phyloP scores from a whole-genome alignment of 1,140 invertebrate genomes.

The Brachionus calyciflorus region DNA sequence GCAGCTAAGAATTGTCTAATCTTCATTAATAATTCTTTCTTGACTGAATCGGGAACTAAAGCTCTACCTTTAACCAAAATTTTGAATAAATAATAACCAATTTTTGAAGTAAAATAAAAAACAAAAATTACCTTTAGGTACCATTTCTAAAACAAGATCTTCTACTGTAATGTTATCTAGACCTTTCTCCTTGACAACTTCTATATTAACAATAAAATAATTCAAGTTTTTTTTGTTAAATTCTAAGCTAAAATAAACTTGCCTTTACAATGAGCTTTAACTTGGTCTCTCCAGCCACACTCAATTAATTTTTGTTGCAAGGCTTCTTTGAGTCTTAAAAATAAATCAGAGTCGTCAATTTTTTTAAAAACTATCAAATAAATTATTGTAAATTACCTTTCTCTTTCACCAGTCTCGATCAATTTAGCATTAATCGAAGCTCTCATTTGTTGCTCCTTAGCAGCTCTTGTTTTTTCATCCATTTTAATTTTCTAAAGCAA shows the following conservation, averaged over 20 bases:
- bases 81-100: no score
- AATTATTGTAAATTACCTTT: conserved; percentile 6
- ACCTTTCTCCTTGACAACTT: conserved; percentile 74
- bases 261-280: conserved; percentile 75
- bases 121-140: no score
- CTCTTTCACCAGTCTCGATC: conserved; percentile 44
- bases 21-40: conserved; percentile 79
- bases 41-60: conserved; percentile 80
- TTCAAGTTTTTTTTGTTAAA: no score
- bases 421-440: conserved; percentile 47
- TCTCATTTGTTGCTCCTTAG: conserved; percentile 46
- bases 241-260: not conserved
- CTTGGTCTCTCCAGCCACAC: conserved; percentile 84
- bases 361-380: not conserved
- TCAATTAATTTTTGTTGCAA: conserved; percentile 76
- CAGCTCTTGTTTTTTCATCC: conserved; percentile 32
- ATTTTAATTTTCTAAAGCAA: conserved; percentile 23
- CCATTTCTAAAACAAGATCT: conserved; percentile 74
- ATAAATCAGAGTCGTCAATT: not conserved
- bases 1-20: conserved; percentile 69
- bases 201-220: conserved; percentile 50
- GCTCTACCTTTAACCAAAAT: no score
- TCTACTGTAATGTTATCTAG: conserved; percentile 75
- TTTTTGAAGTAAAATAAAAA: no score
- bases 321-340: conserved; percentile 65